A percentile compares a stretch with the other conserved stretches of the same genome.
Conservation (phyloP, 2,113 vertebrate species). For the Sterna hirundo region DNA sequence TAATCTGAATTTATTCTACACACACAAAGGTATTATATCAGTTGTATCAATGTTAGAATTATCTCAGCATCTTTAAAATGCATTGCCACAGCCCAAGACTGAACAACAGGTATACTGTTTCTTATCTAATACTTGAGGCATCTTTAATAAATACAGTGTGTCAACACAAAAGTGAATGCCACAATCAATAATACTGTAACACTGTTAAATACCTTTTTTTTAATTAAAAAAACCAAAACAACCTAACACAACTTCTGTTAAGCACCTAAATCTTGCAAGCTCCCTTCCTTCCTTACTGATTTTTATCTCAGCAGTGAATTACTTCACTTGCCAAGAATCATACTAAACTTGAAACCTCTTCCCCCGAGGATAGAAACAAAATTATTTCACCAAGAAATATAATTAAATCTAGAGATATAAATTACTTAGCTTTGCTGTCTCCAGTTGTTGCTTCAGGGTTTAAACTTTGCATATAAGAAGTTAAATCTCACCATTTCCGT, state of each 20-base stretch:
- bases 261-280: background rate
- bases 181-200: background rate
- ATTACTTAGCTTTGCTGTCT: conserved; percentile 42
- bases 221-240: background rate
- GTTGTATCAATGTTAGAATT: background rate
- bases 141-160: background rate
- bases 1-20: background rate
- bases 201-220: background rate
- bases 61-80: background rate
- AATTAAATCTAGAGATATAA: conserved; percentile 50
- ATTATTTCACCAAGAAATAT: conserved; percentile 46
- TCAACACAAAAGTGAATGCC: background rate
- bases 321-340: conserved; percentile 38
- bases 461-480: background rate
- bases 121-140: background rate
- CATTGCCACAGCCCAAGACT: background rate
- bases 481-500: background rate
- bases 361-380: conserved; percentile 28
- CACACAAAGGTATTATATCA: background rate
- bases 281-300: background rate
- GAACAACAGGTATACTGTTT: background rate
- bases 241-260: background rate
- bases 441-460: conserved; percentile 24
- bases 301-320: conserved; percentile 48
- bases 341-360: conserved; percentile 1